Conservation (phyloP, 2,797 vertebrate species). For the Lateolabrax maculatus region DNA sequence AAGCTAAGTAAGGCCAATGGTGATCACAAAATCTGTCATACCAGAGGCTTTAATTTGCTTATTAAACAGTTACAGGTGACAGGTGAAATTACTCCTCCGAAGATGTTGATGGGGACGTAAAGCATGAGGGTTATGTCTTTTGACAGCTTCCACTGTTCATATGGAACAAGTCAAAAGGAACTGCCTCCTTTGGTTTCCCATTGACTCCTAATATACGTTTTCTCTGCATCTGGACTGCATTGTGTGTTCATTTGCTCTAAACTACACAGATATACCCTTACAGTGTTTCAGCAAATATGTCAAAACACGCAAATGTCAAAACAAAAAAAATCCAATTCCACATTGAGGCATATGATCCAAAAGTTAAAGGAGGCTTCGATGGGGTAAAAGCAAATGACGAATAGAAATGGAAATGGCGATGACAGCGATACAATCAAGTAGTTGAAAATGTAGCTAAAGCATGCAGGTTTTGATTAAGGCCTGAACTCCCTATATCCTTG, state of each 20-base stretch:
- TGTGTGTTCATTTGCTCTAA: conserved; percentile 33
- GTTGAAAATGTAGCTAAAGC: conserved; percentile 43
- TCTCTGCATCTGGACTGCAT: conserved; percentile 58
- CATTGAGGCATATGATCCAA: conserved; percentile 23
- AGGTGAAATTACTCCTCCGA: conserved; percentile 52
- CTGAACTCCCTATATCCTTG: conserved; percentile 15
- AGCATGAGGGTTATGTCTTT: not conserved
- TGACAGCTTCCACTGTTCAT: not conserved
- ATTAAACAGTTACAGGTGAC: conserved; percentile 59
- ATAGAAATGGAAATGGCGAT: conserved; percentile 13
- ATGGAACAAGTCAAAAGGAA: conserved; percentile 10
- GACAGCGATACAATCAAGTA: conserved; percentile 58
- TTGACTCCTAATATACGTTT: not conserved
- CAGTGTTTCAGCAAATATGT: conserved; percentile 39
- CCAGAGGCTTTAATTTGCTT: conserved; percentile 61
- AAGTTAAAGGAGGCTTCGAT: conserved; percentile 12
- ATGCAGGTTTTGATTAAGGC: conserved; percentile 57
- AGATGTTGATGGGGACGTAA: not conserved
- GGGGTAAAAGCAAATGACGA: conserved; percentile 8
- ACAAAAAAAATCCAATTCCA: conserved; percentile 25
- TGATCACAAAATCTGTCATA: conserved; percentile 60
- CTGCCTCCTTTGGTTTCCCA: not conserved
- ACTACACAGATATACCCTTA: conserved; percentile 29
- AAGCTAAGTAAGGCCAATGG: conserved; percentile 57
- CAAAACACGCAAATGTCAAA: conserved; percentile 58